A percentile compares a stretch with the other conserved stretches of the same genome.
These are phyloP conservation scores for Drosophila borealis DNA, from an alignment of 2,888 invertebrate species.

Conservation along the genomic window DNA sequence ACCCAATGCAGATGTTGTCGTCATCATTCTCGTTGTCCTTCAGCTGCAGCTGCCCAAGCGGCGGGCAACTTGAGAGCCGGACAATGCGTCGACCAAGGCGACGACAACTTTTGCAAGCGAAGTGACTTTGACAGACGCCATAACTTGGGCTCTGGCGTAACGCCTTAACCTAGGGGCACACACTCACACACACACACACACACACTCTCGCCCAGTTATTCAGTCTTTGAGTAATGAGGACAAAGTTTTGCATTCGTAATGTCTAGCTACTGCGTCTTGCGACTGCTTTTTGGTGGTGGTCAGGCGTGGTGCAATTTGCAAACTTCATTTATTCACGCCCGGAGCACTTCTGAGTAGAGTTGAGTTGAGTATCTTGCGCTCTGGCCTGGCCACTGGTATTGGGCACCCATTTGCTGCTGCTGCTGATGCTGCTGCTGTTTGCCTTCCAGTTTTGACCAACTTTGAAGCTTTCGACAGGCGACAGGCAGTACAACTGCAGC, in stretches of 20 bases:
- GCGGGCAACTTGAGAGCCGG: constrained; percentile 57
- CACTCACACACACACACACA: constrained; percentile 1
- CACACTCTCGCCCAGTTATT: constrained; percentile 18
- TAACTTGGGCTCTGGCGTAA: constrained; percentile 73
- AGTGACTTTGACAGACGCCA: constrained; percentile 80
- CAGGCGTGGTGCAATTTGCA: constrained; percentile 81
- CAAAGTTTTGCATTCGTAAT: constrained; percentile 79
- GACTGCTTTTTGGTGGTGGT: constrained; percentile 70
- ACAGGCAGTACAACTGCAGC: constrained; percentile 44
- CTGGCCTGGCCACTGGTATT: constrained; percentile 17
- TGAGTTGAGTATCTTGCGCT: constrained; percentile 35
- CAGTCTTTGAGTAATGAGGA: constrained; percentile 73
- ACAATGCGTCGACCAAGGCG: constrained; percentile 59
- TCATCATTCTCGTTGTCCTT: constrained; percentile 75
- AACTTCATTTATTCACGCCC: constrained; percentile 80
- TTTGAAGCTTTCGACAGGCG: constrained; percentile 77
- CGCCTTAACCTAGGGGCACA: constrained; percentile 75
- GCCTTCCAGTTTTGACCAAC: constrained; percentile 55
- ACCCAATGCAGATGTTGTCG: constrained; percentile 75
- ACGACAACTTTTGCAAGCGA: constrained; percentile 71
- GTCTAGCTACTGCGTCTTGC: constrained; percentile 51
- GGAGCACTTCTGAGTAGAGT: constrained; percentile 64
- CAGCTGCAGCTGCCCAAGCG: constrained; percentile 61
- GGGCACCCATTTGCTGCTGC: neutral
- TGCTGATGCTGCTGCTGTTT: constrained; percentile 56